phyloP scores from a whole-genome alignment of 2,888 invertebrate species.

The Coleophora deauratella region DNA sequence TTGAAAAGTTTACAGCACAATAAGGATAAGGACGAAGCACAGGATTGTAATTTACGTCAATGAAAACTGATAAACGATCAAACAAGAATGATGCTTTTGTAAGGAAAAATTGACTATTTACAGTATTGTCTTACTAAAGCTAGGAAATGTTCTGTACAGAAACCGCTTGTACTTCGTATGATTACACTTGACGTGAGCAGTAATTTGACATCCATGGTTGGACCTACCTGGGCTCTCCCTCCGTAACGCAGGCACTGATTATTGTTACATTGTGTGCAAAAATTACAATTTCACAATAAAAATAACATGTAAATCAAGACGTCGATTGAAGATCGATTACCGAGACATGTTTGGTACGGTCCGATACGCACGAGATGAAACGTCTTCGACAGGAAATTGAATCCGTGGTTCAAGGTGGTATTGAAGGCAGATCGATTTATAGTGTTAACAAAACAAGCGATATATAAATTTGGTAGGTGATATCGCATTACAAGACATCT shows the following conservation, averaged over 20 bases:
- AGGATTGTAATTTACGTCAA: too few relatives aligned
- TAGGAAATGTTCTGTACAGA: slow-evolving; percentile 10
- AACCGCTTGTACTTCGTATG: slow-evolving; percentile 17
- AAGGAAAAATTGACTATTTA: too few relatives aligned
- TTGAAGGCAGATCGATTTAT: slow-evolving; percentile 38
- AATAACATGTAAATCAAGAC: slow-evolving; percentile 49
- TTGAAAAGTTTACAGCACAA: slow-evolving; percentile 23
- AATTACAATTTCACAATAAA: slow-evolving; percentile 49
- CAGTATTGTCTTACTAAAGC: neutral
- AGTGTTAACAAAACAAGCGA: slow-evolving; percentile 35
- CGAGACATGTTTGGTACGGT: slow-evolving; percentile 54
- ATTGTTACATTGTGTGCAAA: too few relatives aligned
- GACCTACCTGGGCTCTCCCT: slow-evolving; percentile 27
- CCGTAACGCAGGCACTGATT: too few relatives aligned
- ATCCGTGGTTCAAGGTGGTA: slow-evolving; percentile 57
- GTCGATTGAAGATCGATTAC: slow-evolving; percentile 50
- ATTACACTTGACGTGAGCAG: slow-evolving; percentile 13
- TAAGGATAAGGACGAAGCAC: too few relatives aligned
- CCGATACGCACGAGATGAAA: slow-evolving; percentile 58
- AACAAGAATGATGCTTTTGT: too few relatives aligned
- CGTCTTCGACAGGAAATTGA: slow-evolving; percentile 54
- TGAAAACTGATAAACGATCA: too few relatives aligned
- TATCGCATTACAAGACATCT: slow-evolving; percentile 13
- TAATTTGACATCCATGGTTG: slow-evolving; percentile 27
- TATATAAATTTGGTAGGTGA: slow-evolving; percentile 15